phyloP scores from a whole-genome alignment of 2,113 vertebrate genomes.

The Pseudorasbora parva region DNA sequence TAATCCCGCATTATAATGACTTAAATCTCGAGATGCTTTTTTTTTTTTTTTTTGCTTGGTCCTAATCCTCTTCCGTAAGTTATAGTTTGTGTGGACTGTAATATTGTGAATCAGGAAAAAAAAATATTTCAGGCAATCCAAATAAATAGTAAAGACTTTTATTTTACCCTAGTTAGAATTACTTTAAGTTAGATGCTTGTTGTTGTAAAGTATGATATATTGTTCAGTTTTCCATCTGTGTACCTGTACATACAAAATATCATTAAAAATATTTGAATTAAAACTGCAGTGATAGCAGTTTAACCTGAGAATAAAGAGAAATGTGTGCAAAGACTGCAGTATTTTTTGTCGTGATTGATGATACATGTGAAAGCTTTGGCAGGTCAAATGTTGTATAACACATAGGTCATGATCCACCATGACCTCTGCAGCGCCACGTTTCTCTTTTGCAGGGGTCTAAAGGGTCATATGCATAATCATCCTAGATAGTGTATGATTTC shows the following conservation, averaged over 20 bases:
- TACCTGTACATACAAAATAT: background rate
- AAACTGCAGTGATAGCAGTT: background rate
- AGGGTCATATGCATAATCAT: background rate
- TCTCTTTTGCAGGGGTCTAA: background rate
- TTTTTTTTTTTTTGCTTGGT: too few species aligned
- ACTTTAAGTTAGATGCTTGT: background rate
- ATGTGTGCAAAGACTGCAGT: background rate
- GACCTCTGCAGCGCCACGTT: background rate
- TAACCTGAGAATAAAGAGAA: background rate
- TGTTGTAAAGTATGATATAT: background rate
- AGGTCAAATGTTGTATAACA: conserved; percentile 14
- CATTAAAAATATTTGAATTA: background rate
- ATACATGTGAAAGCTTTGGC: conserved; percentile 3
- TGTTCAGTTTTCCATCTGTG: background rate
- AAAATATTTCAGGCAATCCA: background rate
- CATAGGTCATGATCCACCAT: conserved; percentile 16
- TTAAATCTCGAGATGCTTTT: too few species aligned
- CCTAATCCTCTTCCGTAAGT: too few species aligned
- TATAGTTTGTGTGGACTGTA: background rate
- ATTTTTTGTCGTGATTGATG: background rate
- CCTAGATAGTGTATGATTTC: background rate
- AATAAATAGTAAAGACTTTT: background rate
- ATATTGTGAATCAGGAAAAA: background rate
- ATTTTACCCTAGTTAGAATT: background rate
- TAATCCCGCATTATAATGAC: too few species aligned